phyloP scores from a whole-genome alignment of 23 tunicate genomes.

The Trididemnum clinides region DNA sequence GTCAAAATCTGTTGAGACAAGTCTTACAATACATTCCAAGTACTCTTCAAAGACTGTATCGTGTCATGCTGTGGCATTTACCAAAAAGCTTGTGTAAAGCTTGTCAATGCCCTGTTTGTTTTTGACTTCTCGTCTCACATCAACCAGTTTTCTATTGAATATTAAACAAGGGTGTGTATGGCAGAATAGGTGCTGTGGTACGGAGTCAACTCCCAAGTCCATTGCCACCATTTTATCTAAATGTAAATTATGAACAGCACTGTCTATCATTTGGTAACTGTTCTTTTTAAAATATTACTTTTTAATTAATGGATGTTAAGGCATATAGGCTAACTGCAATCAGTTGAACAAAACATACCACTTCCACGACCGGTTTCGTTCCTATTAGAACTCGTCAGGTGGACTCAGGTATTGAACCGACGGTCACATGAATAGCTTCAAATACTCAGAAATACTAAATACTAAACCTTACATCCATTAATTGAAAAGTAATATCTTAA shows the following conservation, averaged over 20 bases:
- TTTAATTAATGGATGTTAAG: too few relatives aligned
- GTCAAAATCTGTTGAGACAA: neutral
- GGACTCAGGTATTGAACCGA: too few relatives aligned
- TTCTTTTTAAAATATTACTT: neutral
- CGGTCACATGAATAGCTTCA: too few relatives aligned
- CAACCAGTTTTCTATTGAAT: neutral
- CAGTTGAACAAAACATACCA: too few relatives aligned
- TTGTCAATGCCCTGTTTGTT: neutral
- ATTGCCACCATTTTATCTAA: constrained; percentile 1
- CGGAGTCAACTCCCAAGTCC: neutral
- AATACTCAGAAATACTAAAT: too few relatives aligned
- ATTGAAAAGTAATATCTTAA: too few relatives aligned
- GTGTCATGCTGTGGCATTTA: neutral
- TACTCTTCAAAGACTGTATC: neutral
- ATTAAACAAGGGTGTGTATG: constrained; percentile 2
- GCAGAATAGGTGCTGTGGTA: neutral
- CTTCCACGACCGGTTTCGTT: too few relatives aligned
- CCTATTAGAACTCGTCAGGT: too few relatives aligned
- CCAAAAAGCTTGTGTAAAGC: neutral
- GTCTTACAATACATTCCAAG: neutral
- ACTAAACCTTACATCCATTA: too few relatives aligned
- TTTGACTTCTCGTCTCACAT: neutral
- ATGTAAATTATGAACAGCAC: neutral
- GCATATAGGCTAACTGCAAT: too few relatives aligned
- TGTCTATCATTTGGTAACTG: neutral